Base-by-base conservation (phyloP, 2,113 vertebrate species). In the Sclerurus mexicanus region DNA sequence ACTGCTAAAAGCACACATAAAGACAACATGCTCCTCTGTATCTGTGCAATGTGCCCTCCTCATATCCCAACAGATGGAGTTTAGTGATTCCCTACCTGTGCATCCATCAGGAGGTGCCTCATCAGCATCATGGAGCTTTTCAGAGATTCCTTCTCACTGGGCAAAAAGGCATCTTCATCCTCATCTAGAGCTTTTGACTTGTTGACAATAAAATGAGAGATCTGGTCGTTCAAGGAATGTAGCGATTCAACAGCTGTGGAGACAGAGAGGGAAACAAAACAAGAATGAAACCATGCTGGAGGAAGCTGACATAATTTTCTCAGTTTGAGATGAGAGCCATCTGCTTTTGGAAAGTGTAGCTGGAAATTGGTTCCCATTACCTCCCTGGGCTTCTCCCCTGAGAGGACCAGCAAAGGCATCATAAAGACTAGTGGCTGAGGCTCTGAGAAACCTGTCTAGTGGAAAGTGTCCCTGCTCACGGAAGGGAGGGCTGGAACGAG, bases 191-290 rank as follows among this genome's bases (percentile, higher is more conserved):
- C 52, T 96, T 98, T 98, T 4, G 99, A 98, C 94, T 98, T 98
- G 96, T 98, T 98, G 96, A 99, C 96, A 4, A 99, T 99, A 66
- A 99, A 99, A 86, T 98, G 99, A 13, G 99, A 99, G 93, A 99
- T 99, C 98, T 99, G 99, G 98, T 99, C 98, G 6, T 99, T 99
- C 67, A 99, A 93, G 87, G 98, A 99, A 90, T 99, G 99, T 90
- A 99, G 93, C 0, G 99, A 99, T 75, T 99, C 98, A 71, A 99
- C 99, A 3, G 99, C 99, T 99, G 97, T 16, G 59, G 55, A 92
- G 52, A 91, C 35, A 96, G 58, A 80, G 69, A 89, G 35, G 55
- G 22, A 60, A 67, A 78, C 10, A 91, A 37, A 89, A 40, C 2
- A 9, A 77, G 12, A 59, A n/a, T 95, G 63, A 94, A 89, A 39